Evolutionary conservation across 2,888 invertebrate genomes (phyloP), one percentile per base, ranked within the genome.

Genomic region (Dioctria linearis): DNA sequence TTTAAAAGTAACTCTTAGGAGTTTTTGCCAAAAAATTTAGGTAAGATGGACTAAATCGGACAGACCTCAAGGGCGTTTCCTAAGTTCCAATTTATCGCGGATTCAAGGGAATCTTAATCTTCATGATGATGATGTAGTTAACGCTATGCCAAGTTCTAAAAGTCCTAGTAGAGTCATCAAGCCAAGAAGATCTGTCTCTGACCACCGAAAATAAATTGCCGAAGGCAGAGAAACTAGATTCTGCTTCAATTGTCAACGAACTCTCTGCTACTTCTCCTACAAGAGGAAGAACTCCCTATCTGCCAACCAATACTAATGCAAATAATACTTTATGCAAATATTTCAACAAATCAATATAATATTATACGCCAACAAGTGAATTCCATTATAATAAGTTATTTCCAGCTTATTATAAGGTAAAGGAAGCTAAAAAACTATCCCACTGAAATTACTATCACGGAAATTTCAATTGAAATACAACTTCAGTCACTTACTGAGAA

Each of bases 401-500:
- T 66, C 66, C 66, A 43, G 13, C 66, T 42, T 66, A 43, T 43
- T 46, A 66, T 5, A 42, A 37, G 9, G 66, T 66, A 5, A 66
- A 66, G 13, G 66, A 11, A 43, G 43, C 66, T 13, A 66, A 43
- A 66, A 42, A 43, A 9, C 37, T 13, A 43, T 43, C 66, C 66
- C 13, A 43, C 4, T 43, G 13, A 13, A n/a, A 66, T 66, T 13
- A 42, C 13, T 46, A 13, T 66, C 42, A 66, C 66, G 37, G 66
- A 66, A 66, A 66, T 5, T 40, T 66, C 66, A 13, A n/a, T 2
- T 13, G 66, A 66, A 43, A 46, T 66, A n/a, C 42, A 42, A n/a
- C 25, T 66, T 42, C 66, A 66, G 42, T 66, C 66, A n/a, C 43
- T 66, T 13, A 66, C 66, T 13, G 46, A 43, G 8, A 43, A n/a